A percentile compares a stretch with the other conserved stretches of the same genome.
These are phyloP conservation scores for Paragorgia papillata DNA, from an alignment of 92 coral and sea anemone species.

Conservation along the genomic window DNA sequence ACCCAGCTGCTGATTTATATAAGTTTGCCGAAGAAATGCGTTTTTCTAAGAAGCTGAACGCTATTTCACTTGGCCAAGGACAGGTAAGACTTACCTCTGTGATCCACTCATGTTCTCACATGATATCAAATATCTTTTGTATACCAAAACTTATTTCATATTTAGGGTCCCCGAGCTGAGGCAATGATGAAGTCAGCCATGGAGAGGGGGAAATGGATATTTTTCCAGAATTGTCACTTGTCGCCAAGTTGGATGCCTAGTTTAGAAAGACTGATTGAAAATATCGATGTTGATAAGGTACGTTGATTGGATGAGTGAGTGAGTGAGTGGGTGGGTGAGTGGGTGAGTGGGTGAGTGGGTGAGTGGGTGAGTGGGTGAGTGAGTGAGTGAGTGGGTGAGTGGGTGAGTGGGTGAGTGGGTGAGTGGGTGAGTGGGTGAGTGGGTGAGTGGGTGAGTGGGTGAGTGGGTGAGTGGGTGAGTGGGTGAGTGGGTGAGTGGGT, in stretches of 20 bases:
- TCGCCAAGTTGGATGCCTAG: conserved; percentile 99
- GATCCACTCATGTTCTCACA: not conserved
- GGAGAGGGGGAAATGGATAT: conserved; percentile 99
- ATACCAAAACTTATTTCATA: too few relatives aligned
- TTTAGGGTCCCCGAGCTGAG: conserved; percentile 98
- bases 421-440: too few relatives aligned
- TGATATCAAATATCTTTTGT: too few relatives aligned
- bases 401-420: too few relatives aligned
- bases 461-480: too few relatives aligned
- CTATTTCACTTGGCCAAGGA: conserved; percentile 97
- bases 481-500: too few relatives aligned
- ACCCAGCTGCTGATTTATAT: conserved; percentile 99
- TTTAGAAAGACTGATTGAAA: conserved; percentile 88
- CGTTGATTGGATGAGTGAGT: not conserved
- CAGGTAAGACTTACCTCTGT: conserved; percentile 62
- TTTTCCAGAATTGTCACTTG: conserved; percentile 98
- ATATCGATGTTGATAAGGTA: conserved; percentile 97
- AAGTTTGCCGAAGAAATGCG: conserved; percentile 99
- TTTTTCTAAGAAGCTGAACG: conserved; percentile 90
- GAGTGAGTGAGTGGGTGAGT: too few relatives aligned
- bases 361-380: too few relatives aligned
- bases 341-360: too few relatives aligned
- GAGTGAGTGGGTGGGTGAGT: too few relatives aligned
- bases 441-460: too few relatives aligned
- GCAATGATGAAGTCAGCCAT: conserved; percentile 98